Evolutionary conservation across 1,140 invertebrate species (phyloP), one percentile per base, ranked within the genome.

Genomic region (Drosophila jambulina): DNA sequence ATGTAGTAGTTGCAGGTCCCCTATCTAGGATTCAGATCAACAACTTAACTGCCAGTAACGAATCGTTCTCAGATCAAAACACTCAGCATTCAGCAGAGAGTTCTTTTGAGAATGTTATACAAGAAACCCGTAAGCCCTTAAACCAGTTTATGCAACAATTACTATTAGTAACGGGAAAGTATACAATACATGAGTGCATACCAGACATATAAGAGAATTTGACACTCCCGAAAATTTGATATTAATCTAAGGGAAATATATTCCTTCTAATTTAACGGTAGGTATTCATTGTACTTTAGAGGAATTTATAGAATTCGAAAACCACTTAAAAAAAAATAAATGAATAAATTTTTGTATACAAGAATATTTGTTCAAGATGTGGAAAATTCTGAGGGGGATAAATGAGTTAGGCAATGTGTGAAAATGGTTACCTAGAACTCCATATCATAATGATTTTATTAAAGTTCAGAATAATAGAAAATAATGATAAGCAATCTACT

Each of bases 51-150:
- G n/a, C n/a, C n/a, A n/a, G n/a, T n/a, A n/a, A n/a, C n/a, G n/a
- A n/a, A n/a, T n/a, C n/a, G n/a, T n/a, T n/a, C n/a, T n/a, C n/a
- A n/a, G n/a, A n/a, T n/a, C n/a, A n/a, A n/a, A n/a, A n/a, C n/a
- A n/a, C n/a, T n/a, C n/a, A n/a, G n/a, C n/a, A n/a, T n/a, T n/a
- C n/a, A n/a, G n/a, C n/a, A n/a, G n/a, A n/a, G n/a, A n/a, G n/a
- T n/a, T n/a, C n/a, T n/a, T n/a, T n/a, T n/a, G n/a, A n/a, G 25
- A 76, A 83, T 17, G 17, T 53, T n/a, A 32, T 34, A 34, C 32
- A 36, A 54, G 53, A 54, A n/a, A 23, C 53, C 13, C 29, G 32
- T 2, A 54, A 54, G 36, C 32, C 53, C 5, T 34, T 54, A 54
- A 54, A 54, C 13, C 51, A 54, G n/a, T 34, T 54, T 36, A 54